Conservation (phyloP, 2,797 vertebrate genomes). For the Otus scops region DNA sequence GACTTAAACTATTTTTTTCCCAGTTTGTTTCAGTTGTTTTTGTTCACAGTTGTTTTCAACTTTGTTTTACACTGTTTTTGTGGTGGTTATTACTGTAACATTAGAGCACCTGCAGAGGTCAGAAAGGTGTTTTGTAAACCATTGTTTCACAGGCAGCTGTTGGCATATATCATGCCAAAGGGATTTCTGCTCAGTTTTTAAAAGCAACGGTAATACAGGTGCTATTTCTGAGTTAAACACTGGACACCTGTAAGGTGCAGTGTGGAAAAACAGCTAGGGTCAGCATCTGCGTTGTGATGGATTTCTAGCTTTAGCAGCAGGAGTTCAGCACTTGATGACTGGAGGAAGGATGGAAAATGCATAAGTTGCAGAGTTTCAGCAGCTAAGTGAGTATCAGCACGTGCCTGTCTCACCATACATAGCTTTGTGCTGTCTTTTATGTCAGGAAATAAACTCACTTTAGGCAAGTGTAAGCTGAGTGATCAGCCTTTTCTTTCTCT, state of each 20-base stretch:
- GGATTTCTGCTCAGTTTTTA: constrained; percentile 9
- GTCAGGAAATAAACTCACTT: not conserved
- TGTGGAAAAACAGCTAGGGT: not conserved
- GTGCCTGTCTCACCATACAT: not conserved
- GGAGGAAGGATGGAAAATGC: not conserved
- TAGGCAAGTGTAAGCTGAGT: not conserved
- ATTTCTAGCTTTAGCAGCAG: not conserved
- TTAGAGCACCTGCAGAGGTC: not conserved
- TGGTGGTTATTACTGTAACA: not conserved
- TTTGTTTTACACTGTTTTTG: not conserved
- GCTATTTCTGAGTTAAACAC: not conserved
- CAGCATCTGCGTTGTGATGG: not conserved
- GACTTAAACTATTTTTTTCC: not conserved
- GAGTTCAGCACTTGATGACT: not conserved
- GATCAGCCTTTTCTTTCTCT: not conserved
- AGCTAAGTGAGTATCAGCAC: not conserved
- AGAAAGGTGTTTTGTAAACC: not conserved
- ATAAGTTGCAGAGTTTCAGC: not conserved
- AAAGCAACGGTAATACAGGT: not conserved
- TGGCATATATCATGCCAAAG: not conserved
- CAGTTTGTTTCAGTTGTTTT: not conserved
- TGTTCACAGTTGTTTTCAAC: not conserved
- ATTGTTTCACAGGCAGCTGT: not conserved
- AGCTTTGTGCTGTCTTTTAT: not conserved
- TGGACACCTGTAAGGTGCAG: not conserved